Base-by-base conservation (phyloP, 2,888 invertebrate species). In the Julus scandinavius region DNA sequence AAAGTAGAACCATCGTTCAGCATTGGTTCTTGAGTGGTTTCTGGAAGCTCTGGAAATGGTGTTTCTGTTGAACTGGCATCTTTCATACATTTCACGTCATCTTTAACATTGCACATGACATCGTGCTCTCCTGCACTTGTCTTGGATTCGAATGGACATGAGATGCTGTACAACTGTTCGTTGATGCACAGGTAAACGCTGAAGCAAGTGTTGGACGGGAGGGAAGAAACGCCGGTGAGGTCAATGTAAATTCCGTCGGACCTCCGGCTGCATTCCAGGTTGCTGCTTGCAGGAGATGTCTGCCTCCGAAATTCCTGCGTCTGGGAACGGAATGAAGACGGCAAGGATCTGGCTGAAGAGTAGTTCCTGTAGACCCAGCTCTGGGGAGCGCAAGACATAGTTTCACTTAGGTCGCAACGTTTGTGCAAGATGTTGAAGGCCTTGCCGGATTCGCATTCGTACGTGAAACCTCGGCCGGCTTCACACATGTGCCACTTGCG, bases 401-500 rank as follows among this genome's bases (percentile, higher is more conserved):
- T 86, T 0, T 87, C 45, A 6, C 89, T 88, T 41, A 86, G 63
- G 13, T 89, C 89, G 50, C 90, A 90, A 40, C 88, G 63, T 49
- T 89, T 88, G 20, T 88, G 88, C 41, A 89, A 88, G 1, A 89
- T 87, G 40, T 90, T 89, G 86, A 90, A 90, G 15, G 90, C 89
- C 2, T 86, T 87, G 0, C 89, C 89, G 49, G 89, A 88, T 40
- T 90, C 89, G 20, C 90, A 90, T 11, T 90, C 83, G 41, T 88
- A 89, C 20, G 89, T 89, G 0, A 89, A 80, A n/a, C 88, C 89
- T 9, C 89, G 89, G 58, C 88, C 89, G 3, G 83, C 72, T 13
- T 58, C 85, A 87, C 90, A 90, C 38, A 89, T 85, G 86, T 90
- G 90, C 58, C 90, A 90, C 17, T 89, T 87, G 40, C 88, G 88